phyloP scores from a whole-genome alignment of 1,140 invertebrate genomes.

The Drosophila sechellia region DNA sequence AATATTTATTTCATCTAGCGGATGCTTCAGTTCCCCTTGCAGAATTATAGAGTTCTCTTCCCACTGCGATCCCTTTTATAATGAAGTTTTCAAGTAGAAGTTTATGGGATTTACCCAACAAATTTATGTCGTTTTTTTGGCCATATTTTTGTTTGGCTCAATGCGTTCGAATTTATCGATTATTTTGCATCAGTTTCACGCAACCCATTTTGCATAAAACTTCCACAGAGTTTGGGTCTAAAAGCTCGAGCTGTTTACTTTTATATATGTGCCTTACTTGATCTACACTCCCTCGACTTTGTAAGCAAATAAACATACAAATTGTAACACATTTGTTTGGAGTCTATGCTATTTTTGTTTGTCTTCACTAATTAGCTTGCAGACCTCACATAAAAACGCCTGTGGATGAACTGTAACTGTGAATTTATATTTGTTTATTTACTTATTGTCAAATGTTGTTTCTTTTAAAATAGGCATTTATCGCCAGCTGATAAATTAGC shows the following conservation, averaged over 20 bases:
- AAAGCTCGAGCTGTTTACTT: slow-evolving; percentile 2
- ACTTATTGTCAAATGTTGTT: slow-evolving; percentile 64
- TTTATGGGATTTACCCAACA: slow-evolving; percentile 62
- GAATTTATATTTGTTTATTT: slow-evolving; percentile 69
- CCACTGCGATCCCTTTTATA: slow-evolving; percentile 46
- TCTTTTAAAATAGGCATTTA: slow-evolving; percentile 5
- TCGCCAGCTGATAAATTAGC: slow-evolving; percentile 28
- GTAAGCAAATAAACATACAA: slow-evolving; percentile 56
- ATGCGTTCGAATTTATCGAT: slow-evolving; percentile 27
- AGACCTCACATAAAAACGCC: slow-evolving; percentile 29
- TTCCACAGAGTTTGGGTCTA: slow-evolving; percentile 23
- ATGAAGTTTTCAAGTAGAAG: slow-evolving; percentile 64
- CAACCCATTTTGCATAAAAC: slow-evolving; percentile 21
- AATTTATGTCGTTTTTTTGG: slow-evolving; percentile 58
- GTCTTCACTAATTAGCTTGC: slow-evolving; percentile 66
- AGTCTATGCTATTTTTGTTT: slow-evolving; percentile 57
- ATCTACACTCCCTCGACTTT: slow-evolving; percentile 18
- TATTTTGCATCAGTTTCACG: slow-evolving; percentile 22
- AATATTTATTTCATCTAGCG: slow-evolving; percentile 64
- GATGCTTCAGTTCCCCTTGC: slow-evolving; percentile 37
- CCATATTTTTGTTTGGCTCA: slow-evolving; percentile 32
- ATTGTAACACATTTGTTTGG: slow-evolving; percentile 66
- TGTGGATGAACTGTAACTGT: slow-evolving; percentile 46
- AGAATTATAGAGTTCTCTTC: slow-evolving; percentile 9
- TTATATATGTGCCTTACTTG: not conserved